Base-by-base conservation (phyloP, 2,113 vertebrate genomes). In the Misgurnus mizolepis region DNA sequence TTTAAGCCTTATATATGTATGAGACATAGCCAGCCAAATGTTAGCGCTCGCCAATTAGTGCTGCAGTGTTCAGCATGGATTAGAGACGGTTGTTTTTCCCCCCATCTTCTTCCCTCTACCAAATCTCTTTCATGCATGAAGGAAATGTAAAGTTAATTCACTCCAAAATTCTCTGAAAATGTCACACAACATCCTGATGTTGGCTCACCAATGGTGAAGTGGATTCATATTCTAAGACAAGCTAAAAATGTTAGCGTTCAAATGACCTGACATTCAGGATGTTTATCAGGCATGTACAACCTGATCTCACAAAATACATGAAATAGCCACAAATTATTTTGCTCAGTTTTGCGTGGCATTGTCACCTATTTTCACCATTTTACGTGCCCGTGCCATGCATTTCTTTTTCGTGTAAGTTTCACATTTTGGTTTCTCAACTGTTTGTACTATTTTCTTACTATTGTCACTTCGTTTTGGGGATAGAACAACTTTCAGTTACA, bases 1-100 rank as follows among this genome's bases (percentile, higher is more conserved):
- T 86, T 56, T 86, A 87, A 85, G 76, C 82, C 67, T 83, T 80
- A 70, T 85, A 87, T 84, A 85, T 86, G 82, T 83, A 83, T 80
- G 71, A 89, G 79, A 88, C 83, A 83, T 79, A 86, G 81, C 67
- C 78, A 89, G 89, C 88, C 84, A 86, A 80, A 87, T 87, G 88
- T 88, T 88, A 75, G 80, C 65, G 17, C 78, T 80, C 62, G 70
- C 80, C 83, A 86, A 86, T 84, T 84, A 86, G 81, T 81, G 61
- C 14, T 18, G 47, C 75, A 78, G 78, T 64, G 61, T 80, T 78
- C 74, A 65, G 73, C 22, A 67, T 78, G 85, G 80, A 82, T 84
- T 82, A 77, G 73, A 76, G 70, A 50, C 58, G 49, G 58, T n/a
- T 67, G 9, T 18, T 68, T 67, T 14, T 64, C 49, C 53, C 7